Evolutionary conservation across 2,113 vertebrate species (phyloP).

Genomic region (Forbesichthys papilliferus): DNA sequence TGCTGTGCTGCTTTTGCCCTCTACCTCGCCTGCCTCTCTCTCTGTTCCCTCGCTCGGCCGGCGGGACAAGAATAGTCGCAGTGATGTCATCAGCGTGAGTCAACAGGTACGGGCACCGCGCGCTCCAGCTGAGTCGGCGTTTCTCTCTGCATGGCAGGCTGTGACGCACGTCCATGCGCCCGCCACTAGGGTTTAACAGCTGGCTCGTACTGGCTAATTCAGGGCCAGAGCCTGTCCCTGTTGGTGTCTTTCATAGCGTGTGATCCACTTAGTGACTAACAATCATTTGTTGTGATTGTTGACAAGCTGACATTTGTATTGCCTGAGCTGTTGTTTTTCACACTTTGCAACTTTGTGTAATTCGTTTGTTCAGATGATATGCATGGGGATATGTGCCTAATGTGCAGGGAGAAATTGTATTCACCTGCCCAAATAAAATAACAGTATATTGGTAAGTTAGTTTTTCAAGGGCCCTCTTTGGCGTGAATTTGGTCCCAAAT

Average conservation of each 20-base stretch:
- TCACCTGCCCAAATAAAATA: too few relatives aligned
- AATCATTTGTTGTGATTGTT: too few relatives aligned
- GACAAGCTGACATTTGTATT: too few relatives aligned
- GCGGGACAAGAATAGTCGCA: constrained; percentile 55
- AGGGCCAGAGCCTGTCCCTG: constrained; percentile 7
- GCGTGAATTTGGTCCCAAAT: too few relatives aligned
- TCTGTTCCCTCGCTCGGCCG: constrained; percentile 14
- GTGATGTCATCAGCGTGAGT: constrained; percentile 68
- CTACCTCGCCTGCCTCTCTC: constrained; percentile 1
- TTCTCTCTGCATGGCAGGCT: constrained; percentile 29
- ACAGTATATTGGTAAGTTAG: too few relatives aligned
- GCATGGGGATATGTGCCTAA: too few relatives aligned
- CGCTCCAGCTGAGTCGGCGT: constrained; percentile 55
- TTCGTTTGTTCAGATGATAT: too few relatives aligned
- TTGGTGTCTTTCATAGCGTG: neutral
- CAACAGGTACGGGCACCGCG: constrained; percentile 61
- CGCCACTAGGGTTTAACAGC: constrained; percentile 44
- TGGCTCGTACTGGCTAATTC: constrained; percentile 30
- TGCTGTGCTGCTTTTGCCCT: neutral
- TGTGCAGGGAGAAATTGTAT: too few relatives aligned
- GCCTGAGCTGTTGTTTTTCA: too few relatives aligned
- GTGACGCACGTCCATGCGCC: constrained; percentile 44
- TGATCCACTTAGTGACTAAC: too few relatives aligned
- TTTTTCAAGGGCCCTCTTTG: too few relatives aligned
- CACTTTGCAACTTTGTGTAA: too few relatives aligned